Base-by-base conservation (phyloP, 2,113 vertebrate genomes). In the Coracopsis vasa region DNA sequence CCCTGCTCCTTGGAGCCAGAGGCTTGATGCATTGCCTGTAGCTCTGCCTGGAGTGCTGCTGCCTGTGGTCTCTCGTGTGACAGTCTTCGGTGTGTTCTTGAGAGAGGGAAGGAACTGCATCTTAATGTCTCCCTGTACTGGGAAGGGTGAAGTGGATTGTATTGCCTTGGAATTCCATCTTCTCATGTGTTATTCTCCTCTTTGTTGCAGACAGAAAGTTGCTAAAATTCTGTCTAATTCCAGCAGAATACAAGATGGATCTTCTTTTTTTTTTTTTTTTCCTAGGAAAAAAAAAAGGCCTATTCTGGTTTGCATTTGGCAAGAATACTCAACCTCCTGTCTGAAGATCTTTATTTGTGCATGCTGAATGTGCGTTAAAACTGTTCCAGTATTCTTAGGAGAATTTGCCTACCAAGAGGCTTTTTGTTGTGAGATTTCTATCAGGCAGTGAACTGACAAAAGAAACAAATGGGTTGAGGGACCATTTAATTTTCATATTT, bases 251-350 rank as follows among this genome's bases (percentile, higher is more conserved):
- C 13, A 75, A 11, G 44, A 42, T 60, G 3, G 2, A 58, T 35
- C 13, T 25, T 65, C 11, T 39, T 11, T 80, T 65, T 13, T 39
- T 11, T 80, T 70, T 50, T 42, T 28, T 50, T 42, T 28, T 4
- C 18, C 19, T n/a, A 31, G 35, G 28, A 0, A 1, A 2, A 5
- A 11, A 56, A 56, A 67, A 54, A 48, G 3, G 2, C 13, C 17
- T 24, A 19, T 84, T 64, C 7, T 20, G 19, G 19, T 79, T 85
- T 58, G 56, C 13, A 24, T 58, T 58, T 58, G 66, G 29, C 33
- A 64, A 31, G 10, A 7, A 45, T 29, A 23, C 29, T 72, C 19
- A 53, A 4, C 50, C 31, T 62, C 20, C 31, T 65, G 5, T 58
- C 60, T 50, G 0, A 1, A 31, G 10, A 27, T 23, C 10, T 4